Conservation (phyloP, 2,888 invertebrate genomes). For the Spodoptera exigua region DNA sequence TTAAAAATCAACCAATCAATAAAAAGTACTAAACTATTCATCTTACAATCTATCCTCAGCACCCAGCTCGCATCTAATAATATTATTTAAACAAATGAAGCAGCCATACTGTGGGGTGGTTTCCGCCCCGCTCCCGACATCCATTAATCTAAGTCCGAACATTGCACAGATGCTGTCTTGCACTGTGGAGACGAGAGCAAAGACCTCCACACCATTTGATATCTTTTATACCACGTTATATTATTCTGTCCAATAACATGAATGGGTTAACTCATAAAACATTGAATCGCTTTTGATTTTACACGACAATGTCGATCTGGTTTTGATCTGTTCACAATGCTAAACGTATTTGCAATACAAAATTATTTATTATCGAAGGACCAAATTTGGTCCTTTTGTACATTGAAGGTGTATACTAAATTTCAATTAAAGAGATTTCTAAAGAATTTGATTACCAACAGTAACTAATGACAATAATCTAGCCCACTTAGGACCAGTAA, state of each 20-base stretch:
- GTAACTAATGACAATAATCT: too few relatives aligned
- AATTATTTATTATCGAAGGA: too few relatives aligned
- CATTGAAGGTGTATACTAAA: too few relatives aligned
- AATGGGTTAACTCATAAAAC: slow-evolving; percentile 36
- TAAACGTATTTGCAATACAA: too few relatives aligned
- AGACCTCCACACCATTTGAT: slow-evolving; percentile 43
- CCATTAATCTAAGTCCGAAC: slow-evolving; percentile 55
- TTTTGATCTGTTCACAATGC: too few relatives aligned
- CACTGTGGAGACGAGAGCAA: slow-evolving; percentile 33
- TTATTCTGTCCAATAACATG: slow-evolving; percentile 24
- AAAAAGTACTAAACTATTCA: not conserved
- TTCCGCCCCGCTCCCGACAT: slow-evolving; percentile 40
- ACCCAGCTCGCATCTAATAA: slow-evolving; percentile 32
- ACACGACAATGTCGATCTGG: not conserved
- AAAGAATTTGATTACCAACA: too few relatives aligned
- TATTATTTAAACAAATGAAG: slow-evolving; percentile 56
- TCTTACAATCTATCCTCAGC: slow-evolving; percentile 1
- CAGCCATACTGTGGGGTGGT: slow-evolving; percentile 40
- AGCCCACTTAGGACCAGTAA: not conserved
- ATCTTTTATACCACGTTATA: slow-evolving; percentile 45
- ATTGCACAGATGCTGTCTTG: slow-evolving; percentile 56
- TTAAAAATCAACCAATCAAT: not conserved
- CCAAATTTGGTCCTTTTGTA: too few relatives aligned
- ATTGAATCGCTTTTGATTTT: slow-evolving; percentile 18
- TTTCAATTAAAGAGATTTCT: too few relatives aligned